A percentile compares a stretch with the other conserved stretches of the same genome.
phyloP scores from a whole-genome alignment of 2,113 vertebrate species.

The Pomatorhinus ruficollis region DNA sequence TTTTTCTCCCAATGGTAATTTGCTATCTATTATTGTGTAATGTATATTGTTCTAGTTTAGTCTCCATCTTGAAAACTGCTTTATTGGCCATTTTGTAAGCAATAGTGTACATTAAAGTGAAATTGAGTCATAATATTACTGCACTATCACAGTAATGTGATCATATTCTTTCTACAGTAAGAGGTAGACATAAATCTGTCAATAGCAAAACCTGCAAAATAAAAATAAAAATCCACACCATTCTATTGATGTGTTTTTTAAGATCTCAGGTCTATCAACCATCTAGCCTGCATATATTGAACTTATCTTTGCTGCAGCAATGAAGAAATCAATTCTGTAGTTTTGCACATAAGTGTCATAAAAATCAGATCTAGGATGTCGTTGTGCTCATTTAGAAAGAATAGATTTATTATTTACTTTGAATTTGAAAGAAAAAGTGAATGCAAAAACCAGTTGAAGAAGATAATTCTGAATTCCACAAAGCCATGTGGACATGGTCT shows the following conservation, averaged over 20 bases:
- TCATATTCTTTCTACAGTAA: constrained; percentile 6
- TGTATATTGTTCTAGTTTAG: neutral
- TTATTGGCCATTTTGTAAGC: constrained; percentile 59
- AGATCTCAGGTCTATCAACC: constrained; percentile 19
- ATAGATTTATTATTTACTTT: constrained; percentile 25
- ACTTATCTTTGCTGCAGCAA: neutral
- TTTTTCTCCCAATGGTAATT: neutral
- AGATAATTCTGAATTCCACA: neutral
- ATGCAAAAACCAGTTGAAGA: neutral
- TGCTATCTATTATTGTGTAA: neutral
- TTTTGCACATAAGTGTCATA: neutral
- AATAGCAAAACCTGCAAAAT: neutral
- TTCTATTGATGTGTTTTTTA: constrained; percentile 41
- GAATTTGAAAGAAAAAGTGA: neutral
- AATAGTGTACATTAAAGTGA: constrained; percentile 36
- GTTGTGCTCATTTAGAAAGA: constrained; percentile 30
- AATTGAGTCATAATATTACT: constrained; percentile 20
- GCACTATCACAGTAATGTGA: neutral
- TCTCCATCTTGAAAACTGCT: constrained; percentile 35
- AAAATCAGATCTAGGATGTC: constrained; percentile 25
- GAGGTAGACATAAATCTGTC: neutral
- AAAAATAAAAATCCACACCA: neutral
- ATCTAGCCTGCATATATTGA: constrained; percentile 22
- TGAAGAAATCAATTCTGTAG: constrained; percentile 19
- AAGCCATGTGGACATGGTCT: neutral